These are phyloP conservation scores for Caiman crocodilus DNA, from an alignment of 2,797 vertebrate species.

Conservation along the genomic window DNA sequence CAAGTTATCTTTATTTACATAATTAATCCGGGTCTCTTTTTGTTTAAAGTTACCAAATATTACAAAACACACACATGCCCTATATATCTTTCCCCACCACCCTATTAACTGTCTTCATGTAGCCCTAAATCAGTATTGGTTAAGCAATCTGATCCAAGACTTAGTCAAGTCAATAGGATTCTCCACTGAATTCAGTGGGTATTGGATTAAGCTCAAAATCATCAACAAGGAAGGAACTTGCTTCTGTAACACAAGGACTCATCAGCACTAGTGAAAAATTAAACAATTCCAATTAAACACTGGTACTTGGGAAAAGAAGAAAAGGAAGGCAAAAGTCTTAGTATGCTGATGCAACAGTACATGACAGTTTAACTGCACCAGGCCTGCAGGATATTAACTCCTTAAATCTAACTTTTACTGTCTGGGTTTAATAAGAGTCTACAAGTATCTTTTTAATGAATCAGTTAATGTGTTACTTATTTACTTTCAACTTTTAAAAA, in stretches of 20 bases:
- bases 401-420: too few species aligned
- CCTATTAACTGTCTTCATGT: not conserved
- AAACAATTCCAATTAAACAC: constrained; percentile 10
- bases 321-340: not conserved
- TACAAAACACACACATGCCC: accelerated
- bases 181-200: not conserved
- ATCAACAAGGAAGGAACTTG: not conserved
- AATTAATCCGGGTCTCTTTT: not conserved
- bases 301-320: not conserved
- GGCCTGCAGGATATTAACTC: not conserved
- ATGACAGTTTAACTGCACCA: not conserved
- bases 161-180: not conserved
- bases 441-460: not conserved
- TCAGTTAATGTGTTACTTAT: not conserved
- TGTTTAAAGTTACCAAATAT: not conserved
- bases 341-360: not conserved
- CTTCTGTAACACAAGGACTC: not conserved
- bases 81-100: accelerated
- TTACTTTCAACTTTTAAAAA: not conserved
- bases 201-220: not conserved
- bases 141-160: not conserved
- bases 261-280: constrained; percentile 54
- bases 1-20: not conserved
- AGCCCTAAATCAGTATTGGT: not conserved
- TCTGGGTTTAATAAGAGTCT: not conserved